Evolutionary conservation across 1,140 invertebrate genomes (phyloP).

Genomic region (Bombus terrestris): DNA sequence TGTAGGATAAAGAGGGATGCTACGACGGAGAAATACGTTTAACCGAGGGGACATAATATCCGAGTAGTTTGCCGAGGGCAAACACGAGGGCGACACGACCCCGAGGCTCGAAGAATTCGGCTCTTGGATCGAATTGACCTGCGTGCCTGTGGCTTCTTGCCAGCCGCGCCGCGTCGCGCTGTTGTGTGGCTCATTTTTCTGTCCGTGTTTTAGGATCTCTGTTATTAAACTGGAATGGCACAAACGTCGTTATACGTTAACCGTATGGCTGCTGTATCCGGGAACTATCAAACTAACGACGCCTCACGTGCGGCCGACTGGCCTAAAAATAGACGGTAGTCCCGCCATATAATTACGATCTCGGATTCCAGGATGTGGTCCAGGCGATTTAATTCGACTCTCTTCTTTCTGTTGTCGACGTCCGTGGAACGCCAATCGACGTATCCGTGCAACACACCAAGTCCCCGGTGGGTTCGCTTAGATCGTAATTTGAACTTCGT

Average conservation of each 20-base stretch:
- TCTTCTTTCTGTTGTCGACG: neutral
- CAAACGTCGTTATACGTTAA: slow-evolving; percentile 44
- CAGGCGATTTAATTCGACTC: slow-evolving; percentile 42
- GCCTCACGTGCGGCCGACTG: slow-evolving; percentile 23
- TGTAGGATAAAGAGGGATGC: neutral
- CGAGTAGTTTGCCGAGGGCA: neutral
- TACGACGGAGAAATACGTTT: neutral
- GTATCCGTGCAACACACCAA: neutral
- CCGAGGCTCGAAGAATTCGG: slow-evolving; percentile 11
- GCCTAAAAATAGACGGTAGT: slow-evolving; percentile 44
- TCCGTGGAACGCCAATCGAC: slow-evolving; percentile 13
- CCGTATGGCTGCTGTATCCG: slow-evolving; percentile 46
- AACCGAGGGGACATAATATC: neutral
- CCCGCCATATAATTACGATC: slow-evolving; percentile 51
- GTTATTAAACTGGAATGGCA: slow-evolving; percentile 49
- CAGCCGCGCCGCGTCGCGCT: slow-evolving; percentile 3
- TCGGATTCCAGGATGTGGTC: slow-evolving; percentile 25
- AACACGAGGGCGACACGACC: slow-evolving; percentile 10
- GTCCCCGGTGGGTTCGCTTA: neutral
- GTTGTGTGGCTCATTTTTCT: slow-evolving; percentile 26
- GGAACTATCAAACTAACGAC: slow-evolving; percentile 54
- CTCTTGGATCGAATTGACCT: slow-evolving; percentile 29
- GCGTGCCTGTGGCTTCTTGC: slow-evolving; percentile 30
- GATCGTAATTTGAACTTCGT: slow-evolving; percentile 29
- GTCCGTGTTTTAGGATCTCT: slow-evolving; percentile 6